Evolutionary conservation across 2,797 vertebrate species (phyloP).

Genomic region (Tokudaia muenninki): DNA sequence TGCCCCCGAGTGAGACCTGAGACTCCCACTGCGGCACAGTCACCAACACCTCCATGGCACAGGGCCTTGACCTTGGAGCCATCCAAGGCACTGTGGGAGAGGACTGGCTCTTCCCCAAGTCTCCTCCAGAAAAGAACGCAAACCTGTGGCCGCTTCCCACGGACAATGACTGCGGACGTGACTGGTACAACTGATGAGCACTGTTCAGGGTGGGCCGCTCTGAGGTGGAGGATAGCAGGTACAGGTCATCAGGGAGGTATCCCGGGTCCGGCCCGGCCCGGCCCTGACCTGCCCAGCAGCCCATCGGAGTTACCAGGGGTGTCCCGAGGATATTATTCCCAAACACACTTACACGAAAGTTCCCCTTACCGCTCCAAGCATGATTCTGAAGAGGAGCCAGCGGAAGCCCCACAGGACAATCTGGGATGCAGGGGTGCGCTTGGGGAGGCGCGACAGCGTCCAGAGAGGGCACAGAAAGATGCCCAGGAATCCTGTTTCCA

Average conservation of each 20-base stretch:
- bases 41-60: neutral
- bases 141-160: neutral
- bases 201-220: neutral
- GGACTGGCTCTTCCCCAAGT: neutral
- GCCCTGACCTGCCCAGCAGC: neutral
- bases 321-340: neutral
- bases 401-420: slow-evolving; percentile 95
- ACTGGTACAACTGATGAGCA: no score
- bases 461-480: slow-evolving; percentile 96
- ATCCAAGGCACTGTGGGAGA: neutral
- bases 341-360: neutral
- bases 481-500: slow-evolving; percentile 96
- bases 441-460: slow-evolving; percentile 91
- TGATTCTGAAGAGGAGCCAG: slow-evolving; percentile 99
- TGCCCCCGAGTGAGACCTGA: neutral
- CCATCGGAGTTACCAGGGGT: neutral
- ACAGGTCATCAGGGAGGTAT: neutral
- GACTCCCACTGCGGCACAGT: neutral
- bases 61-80: neutral
- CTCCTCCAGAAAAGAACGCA: neutral
- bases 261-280: neutral
- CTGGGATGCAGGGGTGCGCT: slow-evolving; percentile 89
- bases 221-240: neutral
- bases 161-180: rapidly evolving
- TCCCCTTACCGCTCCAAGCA: slow-evolving; percentile 97